Evolutionary conservation across 2,113 vertebrate genomes (phyloP), one percentile per base, ranked within the genome.

Genomic region (Seriola rivoliana): DNA sequence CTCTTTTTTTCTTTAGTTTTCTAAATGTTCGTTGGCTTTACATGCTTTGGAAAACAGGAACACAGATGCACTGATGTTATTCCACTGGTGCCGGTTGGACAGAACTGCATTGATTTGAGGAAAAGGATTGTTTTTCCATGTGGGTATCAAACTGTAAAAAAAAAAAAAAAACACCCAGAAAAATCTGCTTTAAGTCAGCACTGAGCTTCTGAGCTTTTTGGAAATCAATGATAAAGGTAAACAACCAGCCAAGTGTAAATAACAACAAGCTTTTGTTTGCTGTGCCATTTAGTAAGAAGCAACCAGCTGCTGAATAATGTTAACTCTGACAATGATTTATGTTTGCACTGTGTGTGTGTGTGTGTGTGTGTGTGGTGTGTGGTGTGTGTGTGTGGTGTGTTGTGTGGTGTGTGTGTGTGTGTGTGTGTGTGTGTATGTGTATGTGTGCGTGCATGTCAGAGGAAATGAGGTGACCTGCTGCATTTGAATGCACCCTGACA

Each of bases 391-490:
- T 68, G 54, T 59, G 58, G 13, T 16, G 46, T 48, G 44, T 48
- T 48, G 44, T 46, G 44, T 46, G 44, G 23, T 23, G 23, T n/a
- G 23, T 23, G 23, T 23, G n/a, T 52, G 48, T 60, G 29, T 70
- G n/a, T n/a, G n/a, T n/a, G n/a, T 23, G 62, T 59, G 42, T 70
- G 29, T 69, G 54, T 60, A 77, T 64, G 75, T 87, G 78, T 40
- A 1, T 16, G 23, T 2, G 25, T 40, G 34, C n/a, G 36, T n/a
- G 23, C 21, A 16, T 12, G 75, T 78, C 9, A 1, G 55, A 81
- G 83, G 84, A 90, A 90, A 89, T 81, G 75, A 91, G 88, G 83
- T 89, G 87, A 90, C 85, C 87, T 42, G 65, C 74, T 71, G 88
- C n/a, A 50, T 78, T 71, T 85, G 82, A 90, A 87, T 63, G 38